A percentile compares a stretch with the other conserved stretches of the same genome.
Conservation (phyloP, 1,140 invertebrate species). For the Cyclina sinensis region DNA sequence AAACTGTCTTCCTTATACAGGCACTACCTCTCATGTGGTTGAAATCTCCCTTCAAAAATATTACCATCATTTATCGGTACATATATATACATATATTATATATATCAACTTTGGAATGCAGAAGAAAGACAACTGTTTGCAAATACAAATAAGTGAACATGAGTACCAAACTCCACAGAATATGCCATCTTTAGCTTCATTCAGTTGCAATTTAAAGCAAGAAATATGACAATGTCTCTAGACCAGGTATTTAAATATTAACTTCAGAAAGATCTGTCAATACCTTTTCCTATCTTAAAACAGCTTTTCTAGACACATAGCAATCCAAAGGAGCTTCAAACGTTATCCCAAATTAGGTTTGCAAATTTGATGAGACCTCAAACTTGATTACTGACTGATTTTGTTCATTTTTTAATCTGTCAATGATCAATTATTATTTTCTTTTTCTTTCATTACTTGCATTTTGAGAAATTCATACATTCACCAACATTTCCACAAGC, state of each 20-base stretch:
- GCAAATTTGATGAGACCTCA: background rate
- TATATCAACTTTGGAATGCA: background rate
- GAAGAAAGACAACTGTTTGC: background rate
- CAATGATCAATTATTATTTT: conserved; percentile 8
- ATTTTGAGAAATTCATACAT: conserved; percentile 2
- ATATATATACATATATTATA: background rate
- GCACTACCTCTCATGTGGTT: conserved; percentile 18
- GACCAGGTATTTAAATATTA: too few species aligned
- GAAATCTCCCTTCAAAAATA: conserved; percentile 10
- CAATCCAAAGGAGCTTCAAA: too few species aligned
- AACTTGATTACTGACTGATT: background rate
- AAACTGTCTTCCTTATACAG: background rate
- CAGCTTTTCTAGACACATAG: too few species aligned
- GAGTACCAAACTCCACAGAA: background rate
- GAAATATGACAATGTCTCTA: background rate
- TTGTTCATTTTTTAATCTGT: conserved; percentile 1
- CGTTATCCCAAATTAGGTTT: too few species aligned
- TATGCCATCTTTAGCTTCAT: conserved; percentile 2
- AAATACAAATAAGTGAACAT: conserved; percentile 13
- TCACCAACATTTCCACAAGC: background rate
- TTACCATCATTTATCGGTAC: conserved; percentile 8
- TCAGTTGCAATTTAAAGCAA: conserved; percentile 7
- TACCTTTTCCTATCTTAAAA: too few species aligned
- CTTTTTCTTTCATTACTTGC: background rate
- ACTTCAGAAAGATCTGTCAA: too few species aligned